Conservation (phyloP, 2,797 vertebrate species). For the Champsocephalus esox region DNA sequence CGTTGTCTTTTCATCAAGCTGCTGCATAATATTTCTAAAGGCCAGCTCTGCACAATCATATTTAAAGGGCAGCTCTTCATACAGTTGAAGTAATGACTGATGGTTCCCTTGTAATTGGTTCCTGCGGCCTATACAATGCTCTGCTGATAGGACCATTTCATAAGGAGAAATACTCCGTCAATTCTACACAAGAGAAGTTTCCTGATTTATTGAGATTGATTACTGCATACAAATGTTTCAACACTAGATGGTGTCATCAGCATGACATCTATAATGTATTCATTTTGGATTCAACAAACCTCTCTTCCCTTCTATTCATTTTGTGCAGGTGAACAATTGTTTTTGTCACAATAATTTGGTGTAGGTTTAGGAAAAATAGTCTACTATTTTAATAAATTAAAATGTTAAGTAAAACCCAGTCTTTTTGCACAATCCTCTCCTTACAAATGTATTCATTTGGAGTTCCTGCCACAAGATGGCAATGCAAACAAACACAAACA, state of each 20-base stretch:
- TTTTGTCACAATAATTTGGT: no score
- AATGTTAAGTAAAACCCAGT: background rate
- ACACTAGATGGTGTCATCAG: background rate
- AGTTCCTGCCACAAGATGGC: constrained; percentile 68
- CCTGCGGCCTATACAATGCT: constrained; percentile 57
- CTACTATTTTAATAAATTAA: no score
- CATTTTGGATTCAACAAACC: background rate
- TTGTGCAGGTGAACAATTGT: no score
- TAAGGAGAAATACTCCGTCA: constrained; percentile 50
- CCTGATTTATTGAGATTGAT: constrained; percentile 1
- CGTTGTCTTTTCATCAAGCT: constrained; percentile 8
- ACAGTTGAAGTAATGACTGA: constrained; percentile 60
- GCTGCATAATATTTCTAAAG: constrained; percentile 29
- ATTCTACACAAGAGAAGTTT: constrained; percentile 53
- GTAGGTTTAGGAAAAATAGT: no score
- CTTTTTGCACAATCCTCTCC: background rate
- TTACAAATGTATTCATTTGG: rapidly evolving
- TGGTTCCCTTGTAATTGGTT: constrained; percentile 68
- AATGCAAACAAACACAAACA: constrained; percentile 2
- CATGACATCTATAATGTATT: background rate
- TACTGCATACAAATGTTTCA: background rate
- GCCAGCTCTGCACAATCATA: constrained; percentile 28
- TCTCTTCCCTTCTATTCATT: no score
- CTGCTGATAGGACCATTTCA: constrained; percentile 72
- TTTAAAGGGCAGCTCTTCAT: constrained; percentile 64